Conservation (phyloP, 2,113 vertebrate species). For the Setophaga petechia region DNA sequence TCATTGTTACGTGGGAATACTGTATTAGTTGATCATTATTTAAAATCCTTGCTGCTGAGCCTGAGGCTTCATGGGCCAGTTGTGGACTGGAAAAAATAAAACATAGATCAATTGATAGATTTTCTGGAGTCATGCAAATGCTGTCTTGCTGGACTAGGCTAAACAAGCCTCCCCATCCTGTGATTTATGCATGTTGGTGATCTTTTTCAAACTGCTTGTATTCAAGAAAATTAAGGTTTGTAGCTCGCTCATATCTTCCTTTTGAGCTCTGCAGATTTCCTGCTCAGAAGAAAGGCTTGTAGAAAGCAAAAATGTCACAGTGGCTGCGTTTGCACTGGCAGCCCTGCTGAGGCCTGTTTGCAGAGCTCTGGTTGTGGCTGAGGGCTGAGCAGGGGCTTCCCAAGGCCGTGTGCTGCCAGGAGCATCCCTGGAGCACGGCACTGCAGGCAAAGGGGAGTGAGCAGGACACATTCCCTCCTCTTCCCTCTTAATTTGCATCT, state of each 20-base stretch:
- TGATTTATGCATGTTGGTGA: neutral
- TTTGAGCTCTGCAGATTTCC: neutral
- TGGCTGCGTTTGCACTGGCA: neutral
- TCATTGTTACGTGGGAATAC: neutral
- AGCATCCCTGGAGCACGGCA: neutral
- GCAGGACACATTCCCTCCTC: neutral
- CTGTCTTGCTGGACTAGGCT: neutral
- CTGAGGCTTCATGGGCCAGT: neutral
- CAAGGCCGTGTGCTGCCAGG: fast-evolving
- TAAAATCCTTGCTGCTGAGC: neutral
- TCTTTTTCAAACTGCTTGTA: neutral
- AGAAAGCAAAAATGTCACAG: neutral
- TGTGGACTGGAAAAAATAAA: neutral
- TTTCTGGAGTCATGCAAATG: neutral
- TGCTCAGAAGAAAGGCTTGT: neutral
- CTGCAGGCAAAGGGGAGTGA: neutral
- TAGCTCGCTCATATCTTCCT: neutral
- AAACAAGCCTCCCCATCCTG: neutral
- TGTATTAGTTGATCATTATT: neutral
- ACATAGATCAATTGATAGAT: neutral
- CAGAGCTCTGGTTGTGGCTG: neutral
- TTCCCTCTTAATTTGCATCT: neutral
- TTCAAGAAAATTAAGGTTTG: neutral
- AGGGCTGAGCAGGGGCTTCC: neutral
- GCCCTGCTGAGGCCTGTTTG: neutral